phyloP scores from a whole-genome alignment of 2,888 invertebrate genomes.

The Cancer borealis region DNA sequence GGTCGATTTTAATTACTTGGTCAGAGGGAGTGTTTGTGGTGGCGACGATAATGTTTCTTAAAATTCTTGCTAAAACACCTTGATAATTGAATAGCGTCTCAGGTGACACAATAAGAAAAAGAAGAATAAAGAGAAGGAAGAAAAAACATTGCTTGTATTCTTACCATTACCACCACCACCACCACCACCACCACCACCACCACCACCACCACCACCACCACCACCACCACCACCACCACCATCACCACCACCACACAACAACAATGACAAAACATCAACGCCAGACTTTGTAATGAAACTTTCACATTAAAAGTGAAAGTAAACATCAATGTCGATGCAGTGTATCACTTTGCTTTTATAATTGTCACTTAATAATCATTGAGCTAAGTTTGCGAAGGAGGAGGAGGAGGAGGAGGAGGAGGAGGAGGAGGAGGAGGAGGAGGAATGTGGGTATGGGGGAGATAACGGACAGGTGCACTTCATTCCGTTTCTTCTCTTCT shows the following conservation, averaged over 20 bases:
- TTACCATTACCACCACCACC: background rate
- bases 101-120: background rate
- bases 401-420: slow-evolving; percentile 37
- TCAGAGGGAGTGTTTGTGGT: background rate
- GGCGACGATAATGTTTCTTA: background rate
- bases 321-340: background rate
- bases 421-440: background rate
- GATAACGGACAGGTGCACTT: background rate
- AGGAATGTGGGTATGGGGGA: background rate
- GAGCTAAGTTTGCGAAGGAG: background rate
- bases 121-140: background rate
- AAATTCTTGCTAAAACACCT: slow-evolving; percentile 13
- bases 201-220: background rate
- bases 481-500: background rate
- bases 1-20: background rate
- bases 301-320: background rate
- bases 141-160: background rate
- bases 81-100: slow-evolving; percentile 14
- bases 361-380: background rate
- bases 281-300: background rate
- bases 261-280: background rate
- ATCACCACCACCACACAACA: background rate
- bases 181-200: background rate
- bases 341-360: background rate
- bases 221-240: background rate